phyloP scores from a whole-genome alignment of 2,113 vertebrate genomes.

The Larimichthys polyactis region DNA sequence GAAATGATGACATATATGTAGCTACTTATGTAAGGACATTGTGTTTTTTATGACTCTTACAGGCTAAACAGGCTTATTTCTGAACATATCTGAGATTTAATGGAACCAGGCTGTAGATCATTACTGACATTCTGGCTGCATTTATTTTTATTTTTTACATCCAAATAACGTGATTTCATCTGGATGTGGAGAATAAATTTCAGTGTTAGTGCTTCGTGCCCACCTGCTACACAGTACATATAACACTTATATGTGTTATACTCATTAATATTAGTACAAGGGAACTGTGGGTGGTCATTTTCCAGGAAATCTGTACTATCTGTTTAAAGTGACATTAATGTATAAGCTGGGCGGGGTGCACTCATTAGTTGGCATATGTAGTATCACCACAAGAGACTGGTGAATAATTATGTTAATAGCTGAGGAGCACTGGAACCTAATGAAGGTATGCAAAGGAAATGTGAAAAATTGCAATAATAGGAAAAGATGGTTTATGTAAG shows the following conservation, averaged over 20 bases:
- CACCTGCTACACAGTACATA: no score
- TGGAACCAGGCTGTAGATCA: not conserved
- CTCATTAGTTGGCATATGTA: slow-evolving; percentile 10
- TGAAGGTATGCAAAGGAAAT: not conserved
- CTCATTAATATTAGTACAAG: not conserved
- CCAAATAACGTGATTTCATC: not conserved
- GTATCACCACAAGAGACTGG: not conserved
- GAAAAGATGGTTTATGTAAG: not conserved
- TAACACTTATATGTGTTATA: not conserved
- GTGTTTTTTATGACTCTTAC: no score
- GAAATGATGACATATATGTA: no score
- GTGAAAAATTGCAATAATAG: not conserved
- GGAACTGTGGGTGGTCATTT: not conserved
- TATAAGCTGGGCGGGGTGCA: not conserved
- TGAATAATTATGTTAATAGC: slow-evolving; percentile 4
- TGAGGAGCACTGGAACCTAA: not conserved
- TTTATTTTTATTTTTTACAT: not conserved
- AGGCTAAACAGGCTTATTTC: no score
- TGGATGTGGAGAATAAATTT: not conserved
- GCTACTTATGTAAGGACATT: no score
- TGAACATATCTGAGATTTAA: no score
- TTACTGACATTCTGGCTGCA: not conserved
- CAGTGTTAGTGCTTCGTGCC: no score
- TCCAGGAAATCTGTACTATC: not conserved
- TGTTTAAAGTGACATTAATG: slow-evolving; percentile 19